phyloP scores from a whole-genome alignment of 2,113 vertebrate genomes.

The Sialia sialis region DNA sequence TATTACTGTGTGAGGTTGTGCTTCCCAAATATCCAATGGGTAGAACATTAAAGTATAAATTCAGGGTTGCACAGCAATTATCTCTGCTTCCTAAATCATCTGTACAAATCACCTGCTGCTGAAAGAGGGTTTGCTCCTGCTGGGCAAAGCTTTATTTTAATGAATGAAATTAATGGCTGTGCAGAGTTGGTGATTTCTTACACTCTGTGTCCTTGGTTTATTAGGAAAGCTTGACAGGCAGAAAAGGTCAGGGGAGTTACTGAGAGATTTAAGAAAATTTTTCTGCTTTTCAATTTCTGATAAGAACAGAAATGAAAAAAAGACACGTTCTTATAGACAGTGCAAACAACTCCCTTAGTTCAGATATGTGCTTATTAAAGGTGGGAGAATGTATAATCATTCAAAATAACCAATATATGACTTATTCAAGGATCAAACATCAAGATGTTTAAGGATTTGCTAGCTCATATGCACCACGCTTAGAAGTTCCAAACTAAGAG shows the following conservation, averaged over 20 bases:
- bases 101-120: background rate
- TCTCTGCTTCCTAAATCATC: background rate
- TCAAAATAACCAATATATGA: background rate
- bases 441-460: background rate
- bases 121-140: background rate
- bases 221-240: background rate
- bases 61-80: background rate
- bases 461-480: background rate
- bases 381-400: background rate
- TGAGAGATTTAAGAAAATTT: background rate
- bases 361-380: background rate
- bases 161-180: background rate
- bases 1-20: fast-evolving
- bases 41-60: background rate
- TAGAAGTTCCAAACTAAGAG: background rate
- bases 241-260: background rate
- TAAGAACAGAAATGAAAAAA: background rate
- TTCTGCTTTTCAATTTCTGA: background rate
- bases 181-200: background rate
- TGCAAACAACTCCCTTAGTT: background rate
- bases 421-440: background rate
- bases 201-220: background rate
- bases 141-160: background rate
- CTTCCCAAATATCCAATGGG: background rate
- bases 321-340: background rate